A percentile compares a stretch with the other conserved stretches of the same genome.
Evolutionary conservation across 1,140 invertebrate species (phyloP).

Genomic region (Oreohelix idahoensis): DNA sequence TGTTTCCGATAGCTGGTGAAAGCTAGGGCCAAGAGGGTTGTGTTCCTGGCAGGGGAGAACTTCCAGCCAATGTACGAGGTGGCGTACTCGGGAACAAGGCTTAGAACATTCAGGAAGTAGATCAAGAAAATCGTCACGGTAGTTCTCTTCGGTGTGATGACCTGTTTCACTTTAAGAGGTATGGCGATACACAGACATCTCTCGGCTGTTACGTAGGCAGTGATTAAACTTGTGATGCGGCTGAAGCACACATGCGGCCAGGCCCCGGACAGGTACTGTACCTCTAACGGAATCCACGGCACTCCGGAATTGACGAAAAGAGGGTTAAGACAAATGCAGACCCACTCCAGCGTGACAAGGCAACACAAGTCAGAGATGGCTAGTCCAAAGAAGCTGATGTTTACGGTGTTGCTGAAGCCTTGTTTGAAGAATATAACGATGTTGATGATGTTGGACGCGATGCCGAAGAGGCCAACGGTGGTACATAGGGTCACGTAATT

Average conservation of each 20-base stretch:
- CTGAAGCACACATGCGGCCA: background rate
- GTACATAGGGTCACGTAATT: background rate
- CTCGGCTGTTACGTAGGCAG: background rate
- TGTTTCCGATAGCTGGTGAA: background rate
- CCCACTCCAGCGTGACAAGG: slow-evolving; percentile 66
- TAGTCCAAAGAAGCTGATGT: background rate
- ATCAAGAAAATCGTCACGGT: background rate
- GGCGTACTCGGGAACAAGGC: background rate
- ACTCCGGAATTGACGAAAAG: background rate
- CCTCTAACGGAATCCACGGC: background rate
- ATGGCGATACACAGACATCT: slow-evolving; percentile 6
- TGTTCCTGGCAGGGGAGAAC: background rate
- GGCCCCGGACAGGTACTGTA: background rate
- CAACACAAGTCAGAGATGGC: background rate
- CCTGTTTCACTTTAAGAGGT: background rate
- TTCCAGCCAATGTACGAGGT: background rate
- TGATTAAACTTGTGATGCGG: background rate
- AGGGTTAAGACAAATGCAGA: background rate
- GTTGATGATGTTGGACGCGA: background rate
- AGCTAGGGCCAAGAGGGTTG: background rate
- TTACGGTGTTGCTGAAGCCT: background rate
- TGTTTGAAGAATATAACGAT: slow-evolving; percentile 3
- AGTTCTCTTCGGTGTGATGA: background rate
- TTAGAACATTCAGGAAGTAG: background rate
- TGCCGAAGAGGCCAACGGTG: background rate